phyloP scores from a whole-genome alignment of 2,797 vertebrate species.

The Notolepis coatsorum region DNA sequence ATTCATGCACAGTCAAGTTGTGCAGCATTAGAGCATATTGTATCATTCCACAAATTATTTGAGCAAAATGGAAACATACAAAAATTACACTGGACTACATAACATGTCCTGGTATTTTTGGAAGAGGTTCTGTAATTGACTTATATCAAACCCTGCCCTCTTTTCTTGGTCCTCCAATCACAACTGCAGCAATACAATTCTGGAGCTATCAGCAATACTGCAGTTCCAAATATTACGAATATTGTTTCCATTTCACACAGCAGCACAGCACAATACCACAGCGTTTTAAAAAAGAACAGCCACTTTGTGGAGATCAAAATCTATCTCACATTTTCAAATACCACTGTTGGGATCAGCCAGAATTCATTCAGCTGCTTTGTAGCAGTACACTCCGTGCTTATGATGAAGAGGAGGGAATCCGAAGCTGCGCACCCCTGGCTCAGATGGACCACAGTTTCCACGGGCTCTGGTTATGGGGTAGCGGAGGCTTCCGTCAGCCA shows the following conservation, averaged over 20 bases:
- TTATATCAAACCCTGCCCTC: no score
- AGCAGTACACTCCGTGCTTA: constrained; percentile 88
- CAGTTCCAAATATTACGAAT: not conserved
- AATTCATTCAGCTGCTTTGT: constrained; percentile 50
- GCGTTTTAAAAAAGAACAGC: not conserved
- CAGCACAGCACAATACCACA: not conserved
- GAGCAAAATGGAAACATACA: no score
- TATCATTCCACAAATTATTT: no score
- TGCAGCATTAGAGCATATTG: no score
- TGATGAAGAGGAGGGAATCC: constrained; percentile 83
- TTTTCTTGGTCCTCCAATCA: no score
- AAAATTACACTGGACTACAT: no score
- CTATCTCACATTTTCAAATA: not conserved
- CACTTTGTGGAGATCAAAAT: not conserved
- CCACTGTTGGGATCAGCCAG: not conserved
- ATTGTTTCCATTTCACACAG: not conserved
- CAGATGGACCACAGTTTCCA: constrained; percentile 80
- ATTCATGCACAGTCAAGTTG: no score
- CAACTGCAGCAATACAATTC: no score
- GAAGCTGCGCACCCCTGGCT: constrained; percentile 85
- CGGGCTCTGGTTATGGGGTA: constrained; percentile 85
- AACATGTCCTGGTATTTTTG: no score
- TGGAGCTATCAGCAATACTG: no score
- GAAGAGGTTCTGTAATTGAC: no score
- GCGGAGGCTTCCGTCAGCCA: constrained; percentile 87